Evolutionary conservation across 2,797 vertebrate genomes (phyloP), one percentile per base, ranked within the genome.

Genomic region (Crypturellus tataupa): DNA sequence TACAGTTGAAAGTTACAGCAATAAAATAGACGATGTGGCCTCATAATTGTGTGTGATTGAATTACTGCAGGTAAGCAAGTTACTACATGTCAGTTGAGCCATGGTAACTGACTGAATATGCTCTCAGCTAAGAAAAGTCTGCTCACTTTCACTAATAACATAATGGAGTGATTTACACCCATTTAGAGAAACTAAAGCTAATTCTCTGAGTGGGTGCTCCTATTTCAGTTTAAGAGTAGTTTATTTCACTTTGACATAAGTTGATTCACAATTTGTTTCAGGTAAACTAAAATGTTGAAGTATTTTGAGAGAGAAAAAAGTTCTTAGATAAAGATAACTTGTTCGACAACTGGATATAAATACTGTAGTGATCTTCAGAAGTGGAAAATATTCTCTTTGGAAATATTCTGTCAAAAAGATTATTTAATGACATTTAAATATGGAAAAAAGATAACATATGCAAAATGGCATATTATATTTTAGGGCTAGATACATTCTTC

Each of bases 21-120:
- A 55, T 80, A 80, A 95, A 94, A 94, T 60, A 77, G 67, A 94
- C 84, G 82, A 71, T 78, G 56, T 84, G 83, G 42, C n/a, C 42
- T 51, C 31, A 27, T 80, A 86, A 94, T 67, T 58, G 77, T 79
- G 11, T 1, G 1, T 33, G 73, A 88, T 79, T 93, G 77, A 93
- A 84, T 93, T 94, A 86, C 90, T 79, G 47, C 56, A 53, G 64
- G 78, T 80, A 80, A 89, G 70, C 55, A 84, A 70, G 87, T 81
- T 84, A 9, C 70, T 59, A 47, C 27, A 4, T 60, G 58, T 46
- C 73, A 86, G 46, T 63, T 93, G 67, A 96, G 77, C 55, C 12
- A 3, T n/a, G 10, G 63, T 76, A 60, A 70, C 70, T 70, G 71
- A 9, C 69, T 75, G 47, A 25, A 17, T 51, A 73, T 69, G 46